Percentiles rank a stretch among this genome's conserved stretches.
Evolutionary conservation across 2,113 vertebrate genomes (phyloP).

Genomic region (Glaucomys volans): DNA sequence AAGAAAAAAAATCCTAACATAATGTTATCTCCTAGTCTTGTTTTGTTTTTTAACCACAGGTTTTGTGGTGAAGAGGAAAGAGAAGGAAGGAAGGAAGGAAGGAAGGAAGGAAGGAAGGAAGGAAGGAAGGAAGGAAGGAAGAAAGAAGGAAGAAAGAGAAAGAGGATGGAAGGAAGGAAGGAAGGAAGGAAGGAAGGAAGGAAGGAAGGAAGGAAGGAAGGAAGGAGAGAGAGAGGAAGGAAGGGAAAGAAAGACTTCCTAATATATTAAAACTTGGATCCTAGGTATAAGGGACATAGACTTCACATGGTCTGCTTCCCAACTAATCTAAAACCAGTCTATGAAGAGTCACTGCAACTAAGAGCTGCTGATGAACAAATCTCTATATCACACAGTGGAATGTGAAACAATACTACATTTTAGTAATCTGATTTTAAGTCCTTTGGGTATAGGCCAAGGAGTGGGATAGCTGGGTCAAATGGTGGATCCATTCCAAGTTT

Average conservation of each 20-base stretch:
- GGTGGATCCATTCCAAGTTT: no score
- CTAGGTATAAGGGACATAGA: neutral
- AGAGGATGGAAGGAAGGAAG: no score
- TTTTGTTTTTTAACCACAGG: neutral
- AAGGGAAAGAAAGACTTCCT: neutral
- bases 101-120: neutral
- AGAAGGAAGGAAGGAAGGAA: neutral
- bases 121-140: neutral
- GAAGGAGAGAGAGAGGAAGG: no score
- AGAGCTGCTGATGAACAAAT: neutral
- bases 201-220: no score
- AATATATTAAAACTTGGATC: neutral
- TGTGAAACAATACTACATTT: neutral
- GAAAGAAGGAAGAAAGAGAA: no score
- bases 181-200: no score
- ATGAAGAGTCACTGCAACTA: neutral
- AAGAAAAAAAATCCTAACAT: neutral
- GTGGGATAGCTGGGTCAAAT: no score
- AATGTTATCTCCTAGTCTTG: neutral
- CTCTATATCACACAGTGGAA: neutral
- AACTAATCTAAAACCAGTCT: neutral
- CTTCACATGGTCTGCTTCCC: neutral
- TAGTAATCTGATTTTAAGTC: no score
- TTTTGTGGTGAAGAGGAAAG: neutral
- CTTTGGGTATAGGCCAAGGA: no score